A percentile compares a stretch with the other conserved stretches of the same genome.
Conservation (phyloP, 2,797 vertebrate species). For the Cyprinella venusta region DNA sequence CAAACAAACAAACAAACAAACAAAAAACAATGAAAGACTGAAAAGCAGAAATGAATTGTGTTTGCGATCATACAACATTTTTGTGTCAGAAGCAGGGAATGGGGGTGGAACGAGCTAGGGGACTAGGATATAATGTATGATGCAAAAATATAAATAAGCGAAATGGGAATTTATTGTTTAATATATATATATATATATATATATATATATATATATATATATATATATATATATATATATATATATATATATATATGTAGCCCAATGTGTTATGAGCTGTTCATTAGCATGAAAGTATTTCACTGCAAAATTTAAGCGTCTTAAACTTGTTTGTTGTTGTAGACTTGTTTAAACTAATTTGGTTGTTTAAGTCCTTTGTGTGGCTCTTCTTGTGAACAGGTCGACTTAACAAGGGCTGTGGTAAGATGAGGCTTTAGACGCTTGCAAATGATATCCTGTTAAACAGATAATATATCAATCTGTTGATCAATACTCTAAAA, state of each 20-base stretch:
- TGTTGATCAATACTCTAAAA: conserved; percentile 20
- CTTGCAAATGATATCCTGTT: neutral
- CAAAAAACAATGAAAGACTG: neutral
- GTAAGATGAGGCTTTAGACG: neutral
- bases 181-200: no score
- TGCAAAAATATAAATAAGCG: neutral
- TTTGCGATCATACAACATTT: conserved; percentile 48
- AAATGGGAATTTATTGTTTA: neutral
- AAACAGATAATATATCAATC: neutral
- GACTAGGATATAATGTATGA: neutral
- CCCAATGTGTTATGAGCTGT: no score
- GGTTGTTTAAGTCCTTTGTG: conserved; percentile 8
- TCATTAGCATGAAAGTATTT: neutral
- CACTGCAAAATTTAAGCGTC: neutral
- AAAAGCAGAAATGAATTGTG: conserved; percentile 26
- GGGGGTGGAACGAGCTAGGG: conserved; percentile 12
- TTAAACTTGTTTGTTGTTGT: conserved; percentile 10
- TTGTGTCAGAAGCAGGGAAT: conserved; percentile 7
- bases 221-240: no score
- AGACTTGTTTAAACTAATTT: conserved; percentile 22
- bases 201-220: no score
- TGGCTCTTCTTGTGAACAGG: neutral
- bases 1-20: no score
- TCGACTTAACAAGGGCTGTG: neutral
- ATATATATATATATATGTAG: no score